These are phyloP conservation scores for Apistogramma diplotaenia DNA, from an alignment of 2,113 vertebrate genomes.

Conservation along the genomic window DNA sequence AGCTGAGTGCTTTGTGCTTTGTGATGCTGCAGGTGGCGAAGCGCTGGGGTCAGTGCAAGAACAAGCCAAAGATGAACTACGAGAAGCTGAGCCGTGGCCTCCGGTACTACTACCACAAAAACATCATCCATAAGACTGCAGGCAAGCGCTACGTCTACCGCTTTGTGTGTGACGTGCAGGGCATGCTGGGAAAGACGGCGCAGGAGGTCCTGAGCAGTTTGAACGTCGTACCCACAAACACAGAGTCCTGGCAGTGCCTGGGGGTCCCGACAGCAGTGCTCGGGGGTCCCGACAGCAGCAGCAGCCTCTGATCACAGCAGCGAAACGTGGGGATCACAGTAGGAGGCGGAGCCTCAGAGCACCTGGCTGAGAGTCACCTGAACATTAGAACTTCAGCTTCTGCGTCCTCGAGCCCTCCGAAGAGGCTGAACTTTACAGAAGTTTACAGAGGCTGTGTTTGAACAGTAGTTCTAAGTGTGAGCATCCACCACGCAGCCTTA, in stretches of 20 bases:
- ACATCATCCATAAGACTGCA: conserved; percentile 87
- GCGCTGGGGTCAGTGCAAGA: conserved; percentile 86
- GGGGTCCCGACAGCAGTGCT: background rate
- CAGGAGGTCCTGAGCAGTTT: conserved; percentile 76
- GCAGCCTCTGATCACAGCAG: conserved; percentile 45
- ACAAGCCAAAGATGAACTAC: conserved; percentile 89
- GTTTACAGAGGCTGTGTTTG: background rate
- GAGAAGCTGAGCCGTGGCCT: conserved; percentile 87
- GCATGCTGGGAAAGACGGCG: conserved; percentile 79
- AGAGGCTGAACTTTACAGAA: background rate
- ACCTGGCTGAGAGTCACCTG: background rate
- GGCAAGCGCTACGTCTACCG: conserved; percentile 87
- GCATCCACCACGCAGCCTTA: background rate
- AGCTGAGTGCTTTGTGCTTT: too few species aligned
- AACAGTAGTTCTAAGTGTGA: background rate
- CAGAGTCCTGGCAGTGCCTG: conserved; percentile 47
- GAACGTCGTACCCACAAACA: conserved; percentile 58
- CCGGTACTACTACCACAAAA: conserved; percentile 88
- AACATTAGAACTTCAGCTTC: background rate
- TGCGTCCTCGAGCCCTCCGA: background rate
- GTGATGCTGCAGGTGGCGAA: conserved; percentile 82
- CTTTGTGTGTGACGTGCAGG: conserved; percentile 83
- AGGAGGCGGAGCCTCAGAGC: background rate
- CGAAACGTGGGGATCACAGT: conserved; percentile 61
- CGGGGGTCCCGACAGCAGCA: background rate